phyloP scores from a whole-genome alignment of 2,797 vertebrate species.

The Limnodromus scolopaceus region DNA sequence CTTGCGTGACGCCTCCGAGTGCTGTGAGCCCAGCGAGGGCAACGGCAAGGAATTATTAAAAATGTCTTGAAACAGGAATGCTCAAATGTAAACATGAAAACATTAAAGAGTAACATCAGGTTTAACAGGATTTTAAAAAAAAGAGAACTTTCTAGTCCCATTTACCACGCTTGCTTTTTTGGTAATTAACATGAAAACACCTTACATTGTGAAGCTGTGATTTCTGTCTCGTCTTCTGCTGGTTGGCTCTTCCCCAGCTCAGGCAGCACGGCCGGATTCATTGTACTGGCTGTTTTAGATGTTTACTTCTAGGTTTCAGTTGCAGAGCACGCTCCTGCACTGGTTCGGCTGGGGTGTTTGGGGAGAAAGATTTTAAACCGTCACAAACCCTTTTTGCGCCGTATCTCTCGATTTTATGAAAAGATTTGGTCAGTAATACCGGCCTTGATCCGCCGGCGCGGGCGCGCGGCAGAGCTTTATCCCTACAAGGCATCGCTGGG shows the following conservation, averaged over 20 bases:
- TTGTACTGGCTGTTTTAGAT: neutral
- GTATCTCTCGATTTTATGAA: neutral
- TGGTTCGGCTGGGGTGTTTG: neutral
- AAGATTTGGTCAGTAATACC: neutral
- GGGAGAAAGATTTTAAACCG: neutral
- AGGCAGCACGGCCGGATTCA: neutral
- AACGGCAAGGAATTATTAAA: neutral
- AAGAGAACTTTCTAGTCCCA: neutral
- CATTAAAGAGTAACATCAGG: neutral
- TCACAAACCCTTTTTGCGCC: neutral
- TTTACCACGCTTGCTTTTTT: neutral
- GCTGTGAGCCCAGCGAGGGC: neutral
- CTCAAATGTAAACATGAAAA: neutral
- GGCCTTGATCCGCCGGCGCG: accelerated
- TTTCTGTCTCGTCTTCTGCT: slow-evolving; percentile 15
- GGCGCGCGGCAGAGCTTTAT: neutral
- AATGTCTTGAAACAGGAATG: neutral
- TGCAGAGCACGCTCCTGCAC: neutral
- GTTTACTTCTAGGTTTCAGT: neutral
- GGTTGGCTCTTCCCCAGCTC: neutral
- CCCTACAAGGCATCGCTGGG: neutral
- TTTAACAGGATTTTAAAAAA: neutral
- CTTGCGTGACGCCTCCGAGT: neutral
- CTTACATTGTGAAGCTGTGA: neutral
- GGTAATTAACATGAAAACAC: neutral